Evolutionary conservation across 2,888 invertebrate species (phyloP).

Genomic region (Panopea generosa): DNA sequence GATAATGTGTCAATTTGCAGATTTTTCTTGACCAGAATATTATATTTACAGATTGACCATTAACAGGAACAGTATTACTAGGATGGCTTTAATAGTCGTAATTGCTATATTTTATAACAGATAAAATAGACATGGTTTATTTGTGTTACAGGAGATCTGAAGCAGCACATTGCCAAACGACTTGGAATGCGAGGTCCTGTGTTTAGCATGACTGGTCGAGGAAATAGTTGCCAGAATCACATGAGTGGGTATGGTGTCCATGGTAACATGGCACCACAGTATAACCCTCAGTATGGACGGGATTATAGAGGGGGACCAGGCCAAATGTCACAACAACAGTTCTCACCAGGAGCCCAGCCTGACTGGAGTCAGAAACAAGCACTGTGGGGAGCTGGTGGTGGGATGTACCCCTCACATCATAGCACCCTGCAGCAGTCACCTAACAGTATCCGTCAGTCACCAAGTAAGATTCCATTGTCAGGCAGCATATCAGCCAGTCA

Average conservation of each 20-base stretch:
- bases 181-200: constrained; percentile 54
- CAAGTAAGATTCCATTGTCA: neutral
- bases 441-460: constrained; percentile 9
- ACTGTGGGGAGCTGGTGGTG: too few relatives aligned
- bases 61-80: too few relatives aligned
- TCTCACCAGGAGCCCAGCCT: neutral
- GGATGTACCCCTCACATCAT: constrained; percentile 5
- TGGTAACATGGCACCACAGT: neutral
- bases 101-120: too few relatives aligned
- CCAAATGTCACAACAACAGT: constrained; percentile 3
- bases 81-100: too few relatives aligned
- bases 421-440: constrained; percentile 3
- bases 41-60: too few relatives aligned
- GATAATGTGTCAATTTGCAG: too few relatives aligned
- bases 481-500: neutral
- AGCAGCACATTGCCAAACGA: constrained; percentile 34
- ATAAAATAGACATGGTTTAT: too few relatives aligned
- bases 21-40: too few relatives aligned
- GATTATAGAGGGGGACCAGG: neutral
- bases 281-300: neutral
- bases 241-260: constrained; percentile 1
- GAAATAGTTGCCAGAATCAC: neutral
- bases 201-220: constrained; percentile 8
- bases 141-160: constrained; percentile 14
- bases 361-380: too few relatives aligned